Evolutionary conservation across 2,888 invertebrate genomes (phyloP), one percentile per base, ranked within the genome.

Genomic region (Hypolimnas misippus): DNA sequence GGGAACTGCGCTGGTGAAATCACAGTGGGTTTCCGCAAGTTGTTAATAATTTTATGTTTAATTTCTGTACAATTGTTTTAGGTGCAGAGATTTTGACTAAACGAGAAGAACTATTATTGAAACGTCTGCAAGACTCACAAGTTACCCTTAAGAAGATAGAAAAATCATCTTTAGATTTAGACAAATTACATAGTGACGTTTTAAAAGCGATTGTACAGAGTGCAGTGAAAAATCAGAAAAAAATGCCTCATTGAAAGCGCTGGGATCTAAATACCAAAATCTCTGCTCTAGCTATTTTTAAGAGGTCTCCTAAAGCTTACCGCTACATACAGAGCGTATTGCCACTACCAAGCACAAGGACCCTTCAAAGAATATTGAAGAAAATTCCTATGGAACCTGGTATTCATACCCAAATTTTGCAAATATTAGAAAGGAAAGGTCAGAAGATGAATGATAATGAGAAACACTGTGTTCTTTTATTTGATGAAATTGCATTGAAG

Each of bases 401-500:
- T 35, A 35, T 35, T 12, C 8, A 12, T 35, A 35, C 8, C 35
- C 35, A 12, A 12, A 10, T 35, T 10, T 6, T 35, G 10, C 8
- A 35, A 2, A 12, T 12, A 12, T 12, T 35, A 35, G 12, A 8
- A 35, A 35, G 6, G 12, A 8, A 35, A 12, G 8, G 10, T 12
- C 35, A 35, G 2, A 10, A 8, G 12, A 3, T 35, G 10, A 10
- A 12, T 6, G 35, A 35, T 8, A 10, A 12, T 12, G 35, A 35
- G 6, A 35, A 35, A 10, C 10, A 12, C 1, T 70, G 68, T 56
- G 35, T 17, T 14, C 17, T 70, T 1, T 10, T 67, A 0, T 70
- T 73, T 53, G 73, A 71, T n/a, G 69, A 71, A 57, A 71, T 71
- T 2, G 60, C 58, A n/a, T 29, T 52, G 19, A 44, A 58, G 12